Percentiles rank a stretch among this genome's conserved stretches.
phyloP scores from a whole-genome alignment of 2,797 vertebrate species.

The Discoglossus pictus region DNA sequence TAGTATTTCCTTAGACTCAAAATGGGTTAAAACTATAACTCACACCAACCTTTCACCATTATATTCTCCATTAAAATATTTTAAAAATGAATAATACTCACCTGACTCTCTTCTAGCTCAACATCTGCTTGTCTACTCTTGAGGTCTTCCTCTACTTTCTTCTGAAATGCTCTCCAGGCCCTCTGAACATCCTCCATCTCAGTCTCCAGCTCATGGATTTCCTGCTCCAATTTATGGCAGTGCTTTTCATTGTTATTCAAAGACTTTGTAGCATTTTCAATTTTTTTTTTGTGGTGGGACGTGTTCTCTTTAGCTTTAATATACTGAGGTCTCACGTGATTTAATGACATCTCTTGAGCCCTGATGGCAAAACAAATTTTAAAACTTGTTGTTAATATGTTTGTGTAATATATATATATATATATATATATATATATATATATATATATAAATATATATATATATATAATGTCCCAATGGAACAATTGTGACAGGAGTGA shows the following conservation, averaged over 20 bases:
- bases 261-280: constrained; percentile 62
- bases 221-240: constrained; percentile 69
- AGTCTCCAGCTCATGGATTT: constrained; percentile 68
- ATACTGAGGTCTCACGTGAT: constrained; percentile 77
- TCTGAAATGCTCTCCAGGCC: constrained; percentile 76
- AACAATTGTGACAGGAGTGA: too few species aligned
- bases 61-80: too few species aligned
- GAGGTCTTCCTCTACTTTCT: constrained; percentile 67
- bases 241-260: constrained; percentile 71
- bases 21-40: too few species aligned
- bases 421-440: too few species aligned
- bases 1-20: too few species aligned
- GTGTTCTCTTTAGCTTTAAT: constrained; percentile 90
- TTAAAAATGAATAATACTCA: too few species aligned
- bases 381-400: constrained; percentile 17
- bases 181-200: constrained; percentile 76
- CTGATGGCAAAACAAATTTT: too few species aligned
- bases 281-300: constrained; percentile 81
- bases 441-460: too few species aligned
- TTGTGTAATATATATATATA: too few species aligned
- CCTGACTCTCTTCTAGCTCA: constrained; percentile 83
- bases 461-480: too few species aligned
- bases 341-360: constrained; percentile 74
- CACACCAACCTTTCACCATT: too few species aligned
- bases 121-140: constrained; percentile 62